Evolutionary conservation across 2,888 invertebrate genomes (phyloP), one percentile per base, ranked within the genome.

Genomic region (Acronicta leporina): DNA sequence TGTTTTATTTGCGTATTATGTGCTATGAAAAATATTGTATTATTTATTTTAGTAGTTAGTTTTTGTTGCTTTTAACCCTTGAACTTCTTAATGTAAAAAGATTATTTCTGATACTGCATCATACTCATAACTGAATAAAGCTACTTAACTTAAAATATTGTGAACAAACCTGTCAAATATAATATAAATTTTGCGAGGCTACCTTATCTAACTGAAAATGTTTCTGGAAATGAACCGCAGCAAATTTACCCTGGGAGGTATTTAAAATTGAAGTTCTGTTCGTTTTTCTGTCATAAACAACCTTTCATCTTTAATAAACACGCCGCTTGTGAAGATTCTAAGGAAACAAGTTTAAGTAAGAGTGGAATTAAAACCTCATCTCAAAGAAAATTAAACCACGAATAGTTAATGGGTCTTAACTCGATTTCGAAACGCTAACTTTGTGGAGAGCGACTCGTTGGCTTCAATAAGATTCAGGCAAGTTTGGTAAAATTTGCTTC

Each of bases 371-470:
- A 90, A 91, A 91, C 85, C 89, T 88, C 87, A 89, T 91, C 87
- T 82, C 79, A 79, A 82, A 85, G 87, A 89, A 89, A 91, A 89
- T 91, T 90, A 87, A 90, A 90, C 90, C 90, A 76, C 88, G 85
- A 91, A 89, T 91, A 90, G 90, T 91, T 90, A 92, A 92, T 91
- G 89, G 88, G 82, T 90, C 90, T 91, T 90, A 91, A 92, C 90
- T 90, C 82, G 87, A 92, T 91, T 92, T 85, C 79, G 82, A 88
- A 91, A 89, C 87, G 86, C 83, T 87, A 91, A 92, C 90, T 92
- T 89, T 85, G 84, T 85, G 80, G 81, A 88, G 86, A 89, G 84
- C 81, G 85, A 86, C 84, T 87, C 88, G 83, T 86, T 87, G 87
- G 77, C 88, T 91, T 88, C 88, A 90, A 89, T 88, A 87, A 88